phyloP scores from a whole-genome alignment of 92 coral and sea anemone genomes.

The Muricea muricata region DNA sequence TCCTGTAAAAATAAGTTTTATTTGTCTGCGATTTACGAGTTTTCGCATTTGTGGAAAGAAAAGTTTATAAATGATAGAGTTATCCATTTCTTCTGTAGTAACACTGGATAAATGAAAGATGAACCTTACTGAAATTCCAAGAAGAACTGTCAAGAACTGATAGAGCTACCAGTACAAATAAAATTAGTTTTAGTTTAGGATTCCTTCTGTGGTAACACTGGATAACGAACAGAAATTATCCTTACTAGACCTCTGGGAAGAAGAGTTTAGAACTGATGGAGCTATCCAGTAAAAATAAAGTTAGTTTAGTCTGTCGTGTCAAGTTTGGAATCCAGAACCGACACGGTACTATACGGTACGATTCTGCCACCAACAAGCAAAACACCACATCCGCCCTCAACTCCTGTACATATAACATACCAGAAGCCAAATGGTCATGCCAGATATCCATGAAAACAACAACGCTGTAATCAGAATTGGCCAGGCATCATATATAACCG shows the following conservation, averaged over 20 bases:
- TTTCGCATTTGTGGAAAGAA: neutral
- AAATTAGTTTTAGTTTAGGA: neutral
- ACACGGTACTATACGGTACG: too few relatives aligned
- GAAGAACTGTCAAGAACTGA: neutral
- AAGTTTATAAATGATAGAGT: neutral
- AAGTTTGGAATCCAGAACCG: too few relatives aligned
- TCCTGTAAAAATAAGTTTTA: neutral
- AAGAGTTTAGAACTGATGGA: neutral
- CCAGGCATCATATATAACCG: conserved; percentile 79
- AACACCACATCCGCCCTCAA: too few relatives aligned
- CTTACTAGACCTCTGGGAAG: neutral
- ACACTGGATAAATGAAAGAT: neutral
- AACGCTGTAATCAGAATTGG: conserved; percentile 80
- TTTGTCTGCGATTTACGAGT: neutral
- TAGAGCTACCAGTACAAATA: neutral
- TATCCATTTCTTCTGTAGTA: neutral
- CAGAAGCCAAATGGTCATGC: conserved; percentile 75
- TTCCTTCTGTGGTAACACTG: neutral
- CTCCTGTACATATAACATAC: too few relatives aligned
- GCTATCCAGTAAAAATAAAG: neutral
- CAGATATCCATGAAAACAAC: conserved; percentile 76
- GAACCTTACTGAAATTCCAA: neutral
- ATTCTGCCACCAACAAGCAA: too few relatives aligned
- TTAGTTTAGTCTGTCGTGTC: too few relatives aligned
- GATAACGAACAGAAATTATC: neutral